Percentiles rank a stretch among this genome's conserved stretches.
Conservation (phyloP, 2,888 invertebrate species). For the Cylloceria caligata region DNA sequence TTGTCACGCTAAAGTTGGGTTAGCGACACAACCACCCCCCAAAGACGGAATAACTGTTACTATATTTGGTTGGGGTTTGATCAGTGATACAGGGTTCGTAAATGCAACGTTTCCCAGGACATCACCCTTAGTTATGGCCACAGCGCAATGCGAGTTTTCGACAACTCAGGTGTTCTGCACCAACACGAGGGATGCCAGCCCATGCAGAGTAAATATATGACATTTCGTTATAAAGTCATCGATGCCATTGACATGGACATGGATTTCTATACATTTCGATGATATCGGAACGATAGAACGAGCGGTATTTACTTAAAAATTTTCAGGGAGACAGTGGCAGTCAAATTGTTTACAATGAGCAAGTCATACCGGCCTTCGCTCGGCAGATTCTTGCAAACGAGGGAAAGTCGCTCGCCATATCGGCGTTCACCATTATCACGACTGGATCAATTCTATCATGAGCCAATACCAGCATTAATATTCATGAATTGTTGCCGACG, state of each 20-base stretch:
- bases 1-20: background rate
- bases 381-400: background rate
- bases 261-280: background rate
- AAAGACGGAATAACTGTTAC: background rate
- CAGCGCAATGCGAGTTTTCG: background rate
- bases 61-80: background rate
- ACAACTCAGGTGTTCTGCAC: background rate
- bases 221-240: background rate
- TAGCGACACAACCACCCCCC: background rate
- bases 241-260: background rate
- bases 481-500: too few species aligned
- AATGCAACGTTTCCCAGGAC: background rate
- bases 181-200: background rate
- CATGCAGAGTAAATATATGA: background rate
- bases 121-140: background rate
- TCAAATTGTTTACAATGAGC: background rate
- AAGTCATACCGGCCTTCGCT: background rate
- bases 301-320: background rate
- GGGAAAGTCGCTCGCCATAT: background rate
- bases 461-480: background rate
- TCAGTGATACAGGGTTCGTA: background rate
- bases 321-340: slow-evolving; percentile 10
- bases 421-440: background rate
- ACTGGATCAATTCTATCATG: background rate
- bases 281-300: background rate